Conservation (phyloP, 2,888 invertebrate genomes). For the Ethmia dodecea region DNA sequence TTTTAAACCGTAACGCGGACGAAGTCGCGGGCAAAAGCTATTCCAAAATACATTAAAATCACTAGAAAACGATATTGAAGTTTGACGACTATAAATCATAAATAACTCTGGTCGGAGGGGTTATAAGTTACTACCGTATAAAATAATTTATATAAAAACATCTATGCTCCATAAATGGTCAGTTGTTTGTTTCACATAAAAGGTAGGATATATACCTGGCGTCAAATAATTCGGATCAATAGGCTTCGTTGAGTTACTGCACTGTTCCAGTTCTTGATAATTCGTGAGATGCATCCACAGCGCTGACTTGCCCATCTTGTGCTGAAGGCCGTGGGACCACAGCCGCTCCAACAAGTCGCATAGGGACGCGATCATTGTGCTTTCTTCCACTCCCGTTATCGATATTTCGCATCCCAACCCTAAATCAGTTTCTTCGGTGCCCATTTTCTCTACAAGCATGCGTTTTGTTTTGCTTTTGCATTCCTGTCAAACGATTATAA, state of each 20-base stretch:
- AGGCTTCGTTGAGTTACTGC: slow-evolving; percentile 70
- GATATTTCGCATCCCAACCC: slow-evolving; percentile 90
- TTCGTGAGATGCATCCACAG: slow-evolving; percentile 96
- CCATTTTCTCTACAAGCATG: slow-evolving; percentile 99
- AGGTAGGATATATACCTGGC: slow-evolving; percentile 51
- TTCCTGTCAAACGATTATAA: slow-evolving; percentile 81
- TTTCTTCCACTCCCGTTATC: slow-evolving; percentile 91
- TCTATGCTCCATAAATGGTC: too few relatives aligned
- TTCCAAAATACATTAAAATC: too few relatives aligned
- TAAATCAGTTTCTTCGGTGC: slow-evolving; percentile 95
- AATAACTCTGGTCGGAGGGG: too few relatives aligned
- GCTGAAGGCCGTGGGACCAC: slow-evolving; percentile 98
- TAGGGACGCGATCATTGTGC: slow-evolving; percentile 97
- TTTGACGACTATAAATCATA: too few relatives aligned
- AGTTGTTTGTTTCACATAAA: neutral
- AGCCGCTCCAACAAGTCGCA: slow-evolving; percentile 98
- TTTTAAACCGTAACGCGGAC: too few relatives aligned
- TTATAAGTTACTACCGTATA: too few relatives aligned
- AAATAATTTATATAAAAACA: too few relatives aligned
- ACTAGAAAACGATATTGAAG: too few relatives aligned
- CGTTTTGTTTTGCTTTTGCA: slow-evolving; percentile 97
- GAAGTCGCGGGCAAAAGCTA: too few relatives aligned
- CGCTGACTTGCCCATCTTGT: slow-evolving; percentile 97
- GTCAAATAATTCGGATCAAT: slow-evolving; percentile 74
- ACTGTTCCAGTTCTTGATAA: slow-evolving; percentile 90